Evolutionary conservation across 2,888 invertebrate species (phyloP).

Genomic region (Asteroscopus sphinx): DNA sequence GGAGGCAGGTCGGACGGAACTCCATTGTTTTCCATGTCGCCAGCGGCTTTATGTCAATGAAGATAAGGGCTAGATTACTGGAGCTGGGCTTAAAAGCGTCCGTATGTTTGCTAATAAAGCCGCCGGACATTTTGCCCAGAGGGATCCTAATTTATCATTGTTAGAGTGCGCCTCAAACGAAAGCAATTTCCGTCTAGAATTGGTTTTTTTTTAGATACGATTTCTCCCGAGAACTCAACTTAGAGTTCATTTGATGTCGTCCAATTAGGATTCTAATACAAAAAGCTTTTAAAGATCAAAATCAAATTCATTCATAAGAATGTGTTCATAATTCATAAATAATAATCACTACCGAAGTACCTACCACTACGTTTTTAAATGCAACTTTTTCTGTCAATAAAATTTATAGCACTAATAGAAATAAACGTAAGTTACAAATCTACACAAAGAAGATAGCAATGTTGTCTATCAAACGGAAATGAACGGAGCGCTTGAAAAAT

Average conservation of each 20-base stretch:
- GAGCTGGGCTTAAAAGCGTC: conserved; percentile 68
- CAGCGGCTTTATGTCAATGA: conserved; percentile 65
- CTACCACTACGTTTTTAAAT: neutral
- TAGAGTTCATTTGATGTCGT: conserved; percentile 72
- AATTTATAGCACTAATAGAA: conserved; percentile 3
- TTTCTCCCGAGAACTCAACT: conserved; percentile 66
- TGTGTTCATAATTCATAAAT: conserved; percentile 7
- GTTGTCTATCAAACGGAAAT: conserved; percentile 53
- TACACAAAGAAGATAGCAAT: conserved; percentile 29
- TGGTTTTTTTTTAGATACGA: conserved; percentile 72
- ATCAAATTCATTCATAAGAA: conserved; percentile 45
- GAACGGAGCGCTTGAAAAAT: conserved; percentile 54
- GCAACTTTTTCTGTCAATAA: neutral
- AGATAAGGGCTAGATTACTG: conserved; percentile 71
- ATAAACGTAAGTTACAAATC: conserved; percentile 27
- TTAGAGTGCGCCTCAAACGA: conserved; percentile 79
- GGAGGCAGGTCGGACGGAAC: conserved; percentile 53
- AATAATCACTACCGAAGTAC: conserved; percentile 2
- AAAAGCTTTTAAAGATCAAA: conserved; percentile 51
- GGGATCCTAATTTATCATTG: conserved; percentile 85
- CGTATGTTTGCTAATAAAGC: conserved; percentile 83
- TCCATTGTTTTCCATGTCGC: conserved; percentile 56
- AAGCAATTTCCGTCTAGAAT: conserved; percentile 81
- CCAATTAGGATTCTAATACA: conserved; percentile 67
- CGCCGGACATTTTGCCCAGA: conserved; percentile 76